Evolutionary conservation across 2,888 invertebrate species (phyloP), one percentile per base, ranked within the genome.

Genomic region (Autographa gamma): DNA sequence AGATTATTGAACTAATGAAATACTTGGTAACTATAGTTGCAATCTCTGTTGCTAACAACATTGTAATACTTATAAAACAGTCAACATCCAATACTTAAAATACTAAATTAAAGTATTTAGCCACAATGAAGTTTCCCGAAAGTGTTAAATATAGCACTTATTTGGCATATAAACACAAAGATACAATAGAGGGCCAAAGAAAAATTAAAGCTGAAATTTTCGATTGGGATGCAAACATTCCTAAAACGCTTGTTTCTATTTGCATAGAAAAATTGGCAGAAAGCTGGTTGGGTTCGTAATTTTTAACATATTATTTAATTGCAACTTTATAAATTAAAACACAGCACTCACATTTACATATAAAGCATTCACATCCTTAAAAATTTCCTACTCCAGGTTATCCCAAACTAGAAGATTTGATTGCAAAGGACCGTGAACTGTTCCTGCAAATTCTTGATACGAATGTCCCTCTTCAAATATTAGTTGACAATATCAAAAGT

Each of bases 181-280:
- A 71, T 74, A 88, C 76, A 80, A 88, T 89, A 34, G 96, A 96
- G 89, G 80, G 85, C 5, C 70, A 83, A 54, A 88, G 96, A 78
- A 93, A 91, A 86, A 77, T 96, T 25, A 89, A 93, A 76, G 85
- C 96, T 0, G 96, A 96, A 90, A 82, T 94, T 73, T 96, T 97
- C 77, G 87, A 92, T 34, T 96, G 96, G 96, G 95, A 96, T 84
- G 74, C 77, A 11, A 90, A 94, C 60, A 91, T 95, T 67, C 94
- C 95, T 41, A 96, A 96, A 75, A 80, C 94, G 7, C 91, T 97
- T 54, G 89, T 92, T 13, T 86, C 89, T 13, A 81, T 96, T 60
- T 96, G 96, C 81, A 92, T 96, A 43, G 89, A 93, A 83, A 92
- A 93, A 71, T 88, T 97, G 69, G 90, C 93, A 59, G 91, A 93